Conservation (phyloP, 1,140 invertebrate genomes). For the Macrocentrus cingulum region DNA sequence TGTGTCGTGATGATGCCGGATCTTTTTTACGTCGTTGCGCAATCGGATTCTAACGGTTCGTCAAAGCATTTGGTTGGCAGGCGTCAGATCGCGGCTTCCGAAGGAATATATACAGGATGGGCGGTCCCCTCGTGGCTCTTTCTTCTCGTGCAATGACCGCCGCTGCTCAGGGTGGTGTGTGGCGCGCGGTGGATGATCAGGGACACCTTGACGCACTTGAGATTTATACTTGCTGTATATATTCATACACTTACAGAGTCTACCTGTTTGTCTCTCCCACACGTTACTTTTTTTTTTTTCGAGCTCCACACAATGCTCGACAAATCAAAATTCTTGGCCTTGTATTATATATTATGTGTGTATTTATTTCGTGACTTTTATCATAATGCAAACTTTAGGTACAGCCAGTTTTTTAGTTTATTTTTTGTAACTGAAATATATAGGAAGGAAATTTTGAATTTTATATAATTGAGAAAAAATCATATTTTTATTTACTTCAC, state of each 20-base stretch:
- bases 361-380: no score
- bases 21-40: slow-evolving; percentile 6
- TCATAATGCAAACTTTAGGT: no score
- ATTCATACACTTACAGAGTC: neutral
- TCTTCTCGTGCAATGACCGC: slow-evolving; percentile 24
- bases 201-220: neutral
- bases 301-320: slow-evolving; percentile 9
- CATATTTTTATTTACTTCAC: no score
- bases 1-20: no score
- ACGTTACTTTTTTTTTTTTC: no score
- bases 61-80: slow-evolving; percentile 20
- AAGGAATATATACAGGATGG: slow-evolving; percentile 20
- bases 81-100: slow-evolving; percentile 21
- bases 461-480: no score
- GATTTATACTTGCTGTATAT: slow-evolving; percentile 5
- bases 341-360: no score
- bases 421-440: no score
- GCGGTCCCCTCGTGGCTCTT: slow-evolving; percentile 12
- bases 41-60: slow-evolving; percentile 21
- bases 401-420: no score
- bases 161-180: no score
- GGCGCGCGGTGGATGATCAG: neutral
- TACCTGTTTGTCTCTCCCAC: slow-evolving; percentile 18
- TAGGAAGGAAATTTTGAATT: no score
- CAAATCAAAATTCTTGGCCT: neutral